These are phyloP conservation scores for Bergia sp. DNA, from an alignment of 92 coral and sea anemone species.

Conservation along the genomic window DNA sequence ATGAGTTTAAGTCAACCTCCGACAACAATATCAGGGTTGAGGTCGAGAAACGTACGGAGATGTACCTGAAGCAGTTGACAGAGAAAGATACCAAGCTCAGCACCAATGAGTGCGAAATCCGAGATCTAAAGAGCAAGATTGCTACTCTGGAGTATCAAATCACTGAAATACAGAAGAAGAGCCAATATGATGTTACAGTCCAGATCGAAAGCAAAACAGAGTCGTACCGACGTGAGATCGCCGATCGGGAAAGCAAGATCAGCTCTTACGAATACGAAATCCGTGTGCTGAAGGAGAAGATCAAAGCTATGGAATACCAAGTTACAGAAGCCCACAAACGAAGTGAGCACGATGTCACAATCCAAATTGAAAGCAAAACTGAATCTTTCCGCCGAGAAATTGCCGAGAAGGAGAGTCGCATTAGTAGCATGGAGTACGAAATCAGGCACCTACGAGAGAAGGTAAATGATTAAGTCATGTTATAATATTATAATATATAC, in stretches of 20 bases:
- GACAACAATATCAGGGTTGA: constrained; percentile 41
- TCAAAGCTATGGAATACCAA: constrained; percentile 34
- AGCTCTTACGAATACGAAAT: constrained; percentile 30
- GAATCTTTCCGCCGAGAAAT: constrained; percentile 43
- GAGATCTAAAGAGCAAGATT: constrained; percentile 33
- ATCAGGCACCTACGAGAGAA: constrained; percentile 31
- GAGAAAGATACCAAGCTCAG: constrained; percentile 46
- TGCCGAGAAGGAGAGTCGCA: constrained; percentile 34
- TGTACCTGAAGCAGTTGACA: constrained; percentile 38
- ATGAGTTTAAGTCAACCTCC: constrained; percentile 26
- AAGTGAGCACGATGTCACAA: constrained; percentile 54
- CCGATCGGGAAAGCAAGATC: constrained; percentile 42
- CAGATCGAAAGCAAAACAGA: constrained; percentile 41
- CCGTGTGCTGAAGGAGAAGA: constrained; percentile 26
- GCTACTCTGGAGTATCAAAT: constrained; percentile 25
- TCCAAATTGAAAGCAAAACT: constrained; percentile 49
- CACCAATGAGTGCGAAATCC: constrained; percentile 19
- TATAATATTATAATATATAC: neutral
- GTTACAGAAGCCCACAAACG: constrained; percentile 30
- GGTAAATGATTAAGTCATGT: neutral
- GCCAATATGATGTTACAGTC: constrained; percentile 39
- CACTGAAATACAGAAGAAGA: constrained; percentile 25
- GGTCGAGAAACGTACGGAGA: constrained; percentile 44
- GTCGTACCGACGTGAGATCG: constrained; percentile 33
- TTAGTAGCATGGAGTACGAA: constrained; percentile 29